Conservation (phyloP, 1,140 invertebrate species). For the Saxidomus purpurata region DNA sequence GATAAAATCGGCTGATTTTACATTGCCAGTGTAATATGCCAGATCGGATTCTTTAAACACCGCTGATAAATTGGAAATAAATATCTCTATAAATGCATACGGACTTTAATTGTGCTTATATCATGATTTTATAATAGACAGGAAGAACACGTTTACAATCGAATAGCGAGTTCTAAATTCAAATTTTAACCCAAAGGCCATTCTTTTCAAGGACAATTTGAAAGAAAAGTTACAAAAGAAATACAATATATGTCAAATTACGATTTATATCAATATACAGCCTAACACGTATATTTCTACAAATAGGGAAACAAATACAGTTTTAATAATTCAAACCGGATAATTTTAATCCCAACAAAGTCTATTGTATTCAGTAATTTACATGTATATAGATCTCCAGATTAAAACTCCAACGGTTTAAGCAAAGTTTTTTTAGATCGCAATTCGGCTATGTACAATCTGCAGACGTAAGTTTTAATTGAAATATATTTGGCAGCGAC, state of each 20-base stretch:
- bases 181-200: too few relatives aligned
- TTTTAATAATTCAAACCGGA: slow-evolving; percentile 3
- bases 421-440: not conserved
- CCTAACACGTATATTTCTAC: too few relatives aligned
- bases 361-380: not conserved
- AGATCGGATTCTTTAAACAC: not conserved
- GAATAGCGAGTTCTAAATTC: not conserved
- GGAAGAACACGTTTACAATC: not conserved
- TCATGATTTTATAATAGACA: not conserved
- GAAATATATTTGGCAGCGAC: not conserved
- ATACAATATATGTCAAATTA: too few relatives aligned
- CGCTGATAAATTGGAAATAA: slow-evolving; percentile 1
- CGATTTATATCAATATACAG: too few relatives aligned
- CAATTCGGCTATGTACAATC: not conserved
- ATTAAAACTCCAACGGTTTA: not conserved
- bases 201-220: too few relatives aligned
- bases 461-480: not conserved
- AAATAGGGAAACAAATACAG: too few relatives aligned
- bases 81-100: not conserved
- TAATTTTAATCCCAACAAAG: slow-evolving; percentile 9
- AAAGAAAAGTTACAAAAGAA: too few relatives aligned
- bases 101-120: not conserved
- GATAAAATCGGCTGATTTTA: not conserved
- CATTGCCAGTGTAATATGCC: not conserved
- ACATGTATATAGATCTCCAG: not conserved